Base-by-base conservation (phyloP, 2,797 vertebrate genomes). In the Zalophus californianus region DNA sequence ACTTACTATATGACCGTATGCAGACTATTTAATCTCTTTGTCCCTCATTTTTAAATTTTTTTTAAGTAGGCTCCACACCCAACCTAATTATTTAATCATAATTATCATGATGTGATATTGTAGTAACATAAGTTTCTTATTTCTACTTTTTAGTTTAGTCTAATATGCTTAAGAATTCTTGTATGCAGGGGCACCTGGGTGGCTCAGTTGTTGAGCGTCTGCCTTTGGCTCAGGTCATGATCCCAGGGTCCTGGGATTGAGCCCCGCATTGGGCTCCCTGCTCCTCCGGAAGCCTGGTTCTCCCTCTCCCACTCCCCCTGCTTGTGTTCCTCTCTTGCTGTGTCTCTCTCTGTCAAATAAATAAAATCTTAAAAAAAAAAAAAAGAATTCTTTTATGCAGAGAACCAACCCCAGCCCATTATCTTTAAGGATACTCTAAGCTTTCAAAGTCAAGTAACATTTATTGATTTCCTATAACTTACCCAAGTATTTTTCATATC, bases 91-190 rank as follows among this genome's bases (percentile, higher is more conserved):
- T 56, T 44, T 44, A 44, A 44, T 44, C 44, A 10, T 91, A 87
- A 88, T 73, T 96, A 64, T 56, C 41, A 54, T 89, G 80, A 90
- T 77, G 60, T 48, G 94, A 75, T 89, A 92, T 75, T 38, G 48
- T 83, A 73, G 72, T 83, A 27, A 90, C 35, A 66, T 56, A 88
- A 35, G 72, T 87, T 75, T 93, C 11, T 95, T 80, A 64, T 82
- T 96, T 92, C 29, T 89, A 77, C 62, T 72, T 90, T 90, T 97
- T 83, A 91, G 2, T 52, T 35, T 73, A 84, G n/a, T 64, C 1
- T 84, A 72, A 79, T 93, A 73, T 87, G 44, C 29, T 86, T 91
- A 89, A 93, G 44, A 84, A 93, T 85, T 75, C 3, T 90, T 94
- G 87, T 62, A 84, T 54, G 70, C 58, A 68, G 48, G 44, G 44